Conservation (phyloP, 2,888 invertebrate genomes). For the Cheilosia vernalis region DNA sequence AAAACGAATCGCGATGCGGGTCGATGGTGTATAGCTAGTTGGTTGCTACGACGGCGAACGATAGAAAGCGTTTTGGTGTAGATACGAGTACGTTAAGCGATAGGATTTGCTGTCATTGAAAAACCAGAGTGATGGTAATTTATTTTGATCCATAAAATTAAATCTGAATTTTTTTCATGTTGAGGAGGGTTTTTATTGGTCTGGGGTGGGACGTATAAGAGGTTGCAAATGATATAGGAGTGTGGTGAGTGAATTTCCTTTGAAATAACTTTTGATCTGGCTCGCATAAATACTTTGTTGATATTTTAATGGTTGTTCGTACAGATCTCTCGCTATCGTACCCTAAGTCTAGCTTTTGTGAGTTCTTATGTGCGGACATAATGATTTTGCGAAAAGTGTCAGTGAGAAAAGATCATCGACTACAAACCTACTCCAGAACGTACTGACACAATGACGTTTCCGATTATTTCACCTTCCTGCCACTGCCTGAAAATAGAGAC, state of each 20-base stretch:
- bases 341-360: too few species aligned
- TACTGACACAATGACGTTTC: too few species aligned
- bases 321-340: too few species aligned
- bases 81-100: conserved; percentile 51
- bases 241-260: not conserved
- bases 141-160: conserved; percentile 56
- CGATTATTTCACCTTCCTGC: too few species aligned
- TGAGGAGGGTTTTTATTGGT: conserved; percentile 4
- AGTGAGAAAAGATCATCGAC: too few species aligned
- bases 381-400: too few species aligned
- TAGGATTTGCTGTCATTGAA: conserved; percentile 60
- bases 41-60: conserved; percentile 32
- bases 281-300: not conserved
- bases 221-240: not conserved
- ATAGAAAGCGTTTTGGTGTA: conserved; percentile 26
- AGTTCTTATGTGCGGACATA: too few species aligned
- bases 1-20: conserved; percentile 49
- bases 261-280: not conserved
- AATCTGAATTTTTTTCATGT: conserved; percentile 43
- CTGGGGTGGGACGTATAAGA: not conserved
- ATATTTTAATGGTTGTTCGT: too few species aligned
- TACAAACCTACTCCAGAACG: too few species aligned
- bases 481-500: too few species aligned
- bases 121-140: conserved; percentile 42
- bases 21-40: conserved; percentile 30